Conservation (phyloP, 2,888 invertebrate species). For the Drosophila cracens region DNA sequence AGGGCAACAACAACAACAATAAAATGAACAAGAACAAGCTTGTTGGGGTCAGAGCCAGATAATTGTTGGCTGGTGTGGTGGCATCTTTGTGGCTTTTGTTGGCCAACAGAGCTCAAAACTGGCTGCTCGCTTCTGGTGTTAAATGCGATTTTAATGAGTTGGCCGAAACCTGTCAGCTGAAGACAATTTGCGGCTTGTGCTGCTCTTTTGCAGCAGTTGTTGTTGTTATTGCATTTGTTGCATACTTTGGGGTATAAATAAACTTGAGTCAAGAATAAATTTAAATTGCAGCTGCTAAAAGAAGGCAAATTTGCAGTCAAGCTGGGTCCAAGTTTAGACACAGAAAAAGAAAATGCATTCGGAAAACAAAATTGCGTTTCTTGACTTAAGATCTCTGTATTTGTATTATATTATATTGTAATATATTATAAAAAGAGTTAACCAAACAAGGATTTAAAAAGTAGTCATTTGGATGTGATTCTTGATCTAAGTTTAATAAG, state of each 20-base stretch:
- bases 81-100: conserved; percentile 47
- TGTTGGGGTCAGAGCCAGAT: conserved; percentile 24
- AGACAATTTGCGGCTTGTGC: conserved; percentile 43
- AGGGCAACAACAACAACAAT: conserved; percentile 14
- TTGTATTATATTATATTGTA: neutral
- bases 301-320: neutral
- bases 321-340: neutral
- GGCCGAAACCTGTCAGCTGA: conserved; percentile 11
- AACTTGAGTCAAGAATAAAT: neutral
- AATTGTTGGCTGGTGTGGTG: conserved; percentile 62
- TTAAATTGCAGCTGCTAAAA: neutral
- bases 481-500: neutral
- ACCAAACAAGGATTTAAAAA: neutral
- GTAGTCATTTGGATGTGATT: neutral
- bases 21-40: conserved; percentile 5
- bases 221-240: conserved; percentile 15
- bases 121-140: conserved; percentile 8
- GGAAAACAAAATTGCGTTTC: neutral
- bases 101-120: conserved; percentile 3
- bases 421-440: no score
- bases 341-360: neutral
- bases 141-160: conserved; percentile 61
- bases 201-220: conserved; percentile 1
- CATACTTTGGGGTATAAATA: conserved; percentile 18
- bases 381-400: neutral